Evolutionary conservation across 2,888 invertebrate species (phyloP).

Genomic region (Rhaphigaster nebulosa): DNA sequence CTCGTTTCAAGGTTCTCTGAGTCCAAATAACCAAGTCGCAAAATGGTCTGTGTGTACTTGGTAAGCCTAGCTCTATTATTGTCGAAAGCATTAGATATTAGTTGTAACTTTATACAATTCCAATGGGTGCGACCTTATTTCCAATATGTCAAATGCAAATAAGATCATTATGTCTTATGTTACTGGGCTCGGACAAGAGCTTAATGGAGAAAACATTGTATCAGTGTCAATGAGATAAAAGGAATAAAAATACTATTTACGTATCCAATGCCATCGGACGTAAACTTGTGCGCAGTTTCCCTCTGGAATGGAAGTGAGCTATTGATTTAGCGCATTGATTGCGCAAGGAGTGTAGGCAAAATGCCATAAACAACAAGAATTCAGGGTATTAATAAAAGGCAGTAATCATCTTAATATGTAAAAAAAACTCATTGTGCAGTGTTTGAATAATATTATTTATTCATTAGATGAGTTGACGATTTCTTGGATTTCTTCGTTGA

Average conservation of each 20-base stretch:
- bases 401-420: too few relatives aligned
- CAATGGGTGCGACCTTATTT: not conserved
- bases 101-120: not conserved
- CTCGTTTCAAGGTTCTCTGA: too few relatives aligned
- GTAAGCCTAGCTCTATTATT: too few relatives aligned
- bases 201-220: not conserved
- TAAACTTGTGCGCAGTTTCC: not conserved
- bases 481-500: too few relatives aligned
- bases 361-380: not conserved
- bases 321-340: not conserved
- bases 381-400: fast-evolving
- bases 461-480: too few relatives aligned
- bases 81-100: too few relatives aligned
- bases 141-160: not conserved
- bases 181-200: not conserved
- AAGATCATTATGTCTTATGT: not conserved
- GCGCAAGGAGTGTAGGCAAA: slow-evolving; percentile 6
- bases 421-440: too few relatives aligned
- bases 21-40: too few relatives aligned
- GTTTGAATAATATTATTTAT: too few relatives aligned
- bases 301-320: not conserved
- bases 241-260: not conserved
- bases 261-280: not conserved
- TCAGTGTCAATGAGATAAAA: slow-evolving; percentile 14
- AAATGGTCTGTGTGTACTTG: too few relatives aligned